These are phyloP conservation scores for Archips xylosteana DNA, from an alignment of 2,888 invertebrate genomes.

Conservation along the genomic window DNA sequence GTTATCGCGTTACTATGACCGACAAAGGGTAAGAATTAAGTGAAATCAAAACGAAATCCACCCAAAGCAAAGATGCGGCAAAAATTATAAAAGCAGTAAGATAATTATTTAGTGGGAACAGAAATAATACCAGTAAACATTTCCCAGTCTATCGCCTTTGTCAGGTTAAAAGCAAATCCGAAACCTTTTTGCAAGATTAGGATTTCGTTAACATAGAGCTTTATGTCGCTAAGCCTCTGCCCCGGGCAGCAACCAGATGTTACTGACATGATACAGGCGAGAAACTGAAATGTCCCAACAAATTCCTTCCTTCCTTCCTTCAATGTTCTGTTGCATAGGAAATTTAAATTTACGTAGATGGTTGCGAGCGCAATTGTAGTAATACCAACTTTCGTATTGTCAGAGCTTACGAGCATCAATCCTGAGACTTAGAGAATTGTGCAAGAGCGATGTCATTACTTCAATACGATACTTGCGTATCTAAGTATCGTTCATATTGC, in stretches of 20 bases:
- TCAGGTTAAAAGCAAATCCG: slow-evolving; percentile 37
- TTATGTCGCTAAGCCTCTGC: slow-evolving; percentile 39
- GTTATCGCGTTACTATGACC: background rate
- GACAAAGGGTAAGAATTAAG: background rate
- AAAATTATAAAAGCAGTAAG: background rate
- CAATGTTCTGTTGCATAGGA: background rate
- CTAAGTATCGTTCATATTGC: background rate
- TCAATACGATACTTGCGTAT: background rate
- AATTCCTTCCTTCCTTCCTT: slow-evolving; percentile 2
- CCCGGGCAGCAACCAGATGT: slow-evolving; percentile 36
- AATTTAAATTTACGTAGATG: slow-evolving; percentile 3
- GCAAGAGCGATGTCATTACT: slow-evolving; percentile 7
- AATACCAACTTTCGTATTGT: background rate
- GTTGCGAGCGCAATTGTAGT: background rate
- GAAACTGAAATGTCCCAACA: slow-evolving; percentile 21
- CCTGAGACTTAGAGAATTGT: slow-evolving; percentile 10
- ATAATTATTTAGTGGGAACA: background rate
- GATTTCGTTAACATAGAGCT: slow-evolving; percentile 36
- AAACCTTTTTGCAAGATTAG: slow-evolving; percentile 39
- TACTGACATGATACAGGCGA: slow-evolving; percentile 35
- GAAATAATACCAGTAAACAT: slow-evolving; percentile 20
- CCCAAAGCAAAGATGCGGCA: background rate
- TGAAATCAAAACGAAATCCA: background rate
- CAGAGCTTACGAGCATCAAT: background rate
- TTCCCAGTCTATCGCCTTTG: slow-evolving; percentile 21